Evolutionary conservation across 2,113 vertebrate genomes (phyloP).

Genomic region (Sturnus vulgaris): DNA sequence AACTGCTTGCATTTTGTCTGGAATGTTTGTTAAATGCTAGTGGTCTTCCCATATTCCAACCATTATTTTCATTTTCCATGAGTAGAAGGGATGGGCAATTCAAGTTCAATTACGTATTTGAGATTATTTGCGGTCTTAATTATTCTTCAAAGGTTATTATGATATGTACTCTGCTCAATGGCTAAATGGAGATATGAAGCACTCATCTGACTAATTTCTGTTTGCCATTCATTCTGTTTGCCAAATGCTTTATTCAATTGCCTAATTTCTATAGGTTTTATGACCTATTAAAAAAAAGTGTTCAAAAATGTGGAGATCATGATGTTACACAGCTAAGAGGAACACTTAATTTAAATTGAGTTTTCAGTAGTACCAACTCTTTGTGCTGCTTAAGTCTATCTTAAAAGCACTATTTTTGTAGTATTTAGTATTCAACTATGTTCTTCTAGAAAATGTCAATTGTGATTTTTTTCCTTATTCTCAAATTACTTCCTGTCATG

Average conservation of each 20-base stretch:
- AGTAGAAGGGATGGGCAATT: background rate
- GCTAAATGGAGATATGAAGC: background rate
- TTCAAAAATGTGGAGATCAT: background rate
- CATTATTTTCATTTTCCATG: conserved; percentile 23
- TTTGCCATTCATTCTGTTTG: background rate
- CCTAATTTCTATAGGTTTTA: background rate
- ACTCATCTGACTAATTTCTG: background rate
- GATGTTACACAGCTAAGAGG: background rate
- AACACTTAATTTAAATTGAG: background rate
- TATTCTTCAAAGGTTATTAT: conserved; percentile 2
- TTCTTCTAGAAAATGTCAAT: background rate
- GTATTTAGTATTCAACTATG: background rate
- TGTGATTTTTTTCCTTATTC: conserved; percentile 10
- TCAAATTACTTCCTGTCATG: conserved; percentile 45
- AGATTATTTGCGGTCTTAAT: conserved; percentile 21
- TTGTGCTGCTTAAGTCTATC: background rate
- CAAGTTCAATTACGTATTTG: background rate
- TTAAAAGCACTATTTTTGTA: background rate
- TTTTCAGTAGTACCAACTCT: background rate
- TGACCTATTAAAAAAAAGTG: background rate
- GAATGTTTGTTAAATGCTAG: background rate
- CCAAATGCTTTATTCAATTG: background rate
- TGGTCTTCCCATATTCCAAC: background rate
- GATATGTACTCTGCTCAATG: background rate
- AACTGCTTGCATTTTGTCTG: background rate